Conservation (phyloP, 2,797 vertebrate species). For the Synanceia verrucosa region DNA sequence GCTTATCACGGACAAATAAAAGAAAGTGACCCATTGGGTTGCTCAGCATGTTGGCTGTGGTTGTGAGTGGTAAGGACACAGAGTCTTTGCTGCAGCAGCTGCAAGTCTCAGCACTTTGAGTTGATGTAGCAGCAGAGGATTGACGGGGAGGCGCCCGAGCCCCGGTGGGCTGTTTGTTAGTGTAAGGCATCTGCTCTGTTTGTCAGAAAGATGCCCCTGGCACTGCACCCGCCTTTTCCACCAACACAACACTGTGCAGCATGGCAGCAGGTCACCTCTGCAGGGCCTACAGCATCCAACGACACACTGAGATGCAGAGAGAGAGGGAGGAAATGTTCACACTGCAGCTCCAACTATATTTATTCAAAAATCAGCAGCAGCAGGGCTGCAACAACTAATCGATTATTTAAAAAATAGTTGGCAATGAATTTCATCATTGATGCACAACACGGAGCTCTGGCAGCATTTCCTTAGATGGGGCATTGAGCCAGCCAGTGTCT, state of each 20-base stretch:
- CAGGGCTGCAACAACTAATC: not conserved
- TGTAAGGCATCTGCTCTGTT: conserved; percentile 85
- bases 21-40: conserved; percentile 40
- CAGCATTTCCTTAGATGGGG: not conserved
- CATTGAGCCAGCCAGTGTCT: too few relatives aligned
- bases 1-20: conserved; percentile 45
- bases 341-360: conserved; percentile 8
- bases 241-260: conserved; percentile 49
- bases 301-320: conserved; percentile 46
- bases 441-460: not conserved
- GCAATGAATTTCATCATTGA: not conserved
- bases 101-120: conserved; percentile 72
- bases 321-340: conserved; percentile 1
- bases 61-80: conserved; percentile 49
- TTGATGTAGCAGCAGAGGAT: conserved; percentile 66
- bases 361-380: not conserved
- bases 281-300: conserved; percentile 37
- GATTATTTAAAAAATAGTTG: too few relatives aligned
- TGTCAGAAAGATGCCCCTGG: conserved; percentile 81
- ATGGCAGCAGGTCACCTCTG: conserved; percentile 73
- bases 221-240: conserved; percentile 47
- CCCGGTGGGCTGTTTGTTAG: conserved; percentile 83
- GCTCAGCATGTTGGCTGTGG: conserved; percentile 63
- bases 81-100: conserved; percentile 73
- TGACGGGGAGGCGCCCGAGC: conserved; percentile 67